Conservation (phyloP, 2,797 vertebrate species). For the Arnoldichthys spilopterus region DNA sequence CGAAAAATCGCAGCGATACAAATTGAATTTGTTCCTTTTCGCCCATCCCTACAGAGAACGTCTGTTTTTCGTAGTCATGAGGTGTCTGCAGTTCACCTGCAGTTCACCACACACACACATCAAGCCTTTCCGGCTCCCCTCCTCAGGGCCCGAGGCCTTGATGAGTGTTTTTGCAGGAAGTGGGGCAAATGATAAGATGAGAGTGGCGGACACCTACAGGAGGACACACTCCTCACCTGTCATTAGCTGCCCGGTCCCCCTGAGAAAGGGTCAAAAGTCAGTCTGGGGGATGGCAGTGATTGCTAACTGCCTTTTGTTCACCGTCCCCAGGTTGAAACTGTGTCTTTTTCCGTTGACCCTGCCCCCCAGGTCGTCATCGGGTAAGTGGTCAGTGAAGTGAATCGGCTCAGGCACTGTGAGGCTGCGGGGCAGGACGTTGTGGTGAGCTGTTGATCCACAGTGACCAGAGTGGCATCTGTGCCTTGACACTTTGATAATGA, state of each 20-base stretch:
- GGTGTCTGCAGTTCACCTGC: background rate
- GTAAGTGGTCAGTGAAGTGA: slow-evolving; percentile 12
- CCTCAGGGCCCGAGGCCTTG: slow-evolving; percentile 2
- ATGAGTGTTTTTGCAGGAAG: slow-evolving; percentile 23
- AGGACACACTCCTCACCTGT: slow-evolving; percentile 19
- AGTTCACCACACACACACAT: slow-evolving; percentile 43
- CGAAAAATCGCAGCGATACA: too few relatives aligned
- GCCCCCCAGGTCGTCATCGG: too few relatives aligned
- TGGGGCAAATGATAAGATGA: slow-evolving; percentile 7
- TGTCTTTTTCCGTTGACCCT: background rate
- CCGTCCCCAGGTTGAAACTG: slow-evolving; percentile 4
- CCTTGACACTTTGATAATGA: slow-evolving; percentile 21
- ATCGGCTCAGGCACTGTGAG: background rate
- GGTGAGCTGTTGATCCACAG: slow-evolving; percentile 6
- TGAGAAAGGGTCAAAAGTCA: slow-evolving; percentile 27
- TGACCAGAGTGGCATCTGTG: slow-evolving; percentile 6
- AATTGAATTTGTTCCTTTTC: too few relatives aligned
- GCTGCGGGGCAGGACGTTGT: background rate
- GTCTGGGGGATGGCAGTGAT: background rate
- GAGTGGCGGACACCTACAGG: slow-evolving; percentile 11
- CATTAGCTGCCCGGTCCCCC: slow-evolving; percentile 2
- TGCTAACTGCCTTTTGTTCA: background rate
- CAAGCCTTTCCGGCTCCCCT: slow-evolving; percentile 24
- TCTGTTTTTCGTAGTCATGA: too few relatives aligned
- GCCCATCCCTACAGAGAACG: too few relatives aligned